Evolutionary conservation across 2,797 vertebrate species (phyloP).

Genomic region (Erpetoichthys calabaricus): DNA sequence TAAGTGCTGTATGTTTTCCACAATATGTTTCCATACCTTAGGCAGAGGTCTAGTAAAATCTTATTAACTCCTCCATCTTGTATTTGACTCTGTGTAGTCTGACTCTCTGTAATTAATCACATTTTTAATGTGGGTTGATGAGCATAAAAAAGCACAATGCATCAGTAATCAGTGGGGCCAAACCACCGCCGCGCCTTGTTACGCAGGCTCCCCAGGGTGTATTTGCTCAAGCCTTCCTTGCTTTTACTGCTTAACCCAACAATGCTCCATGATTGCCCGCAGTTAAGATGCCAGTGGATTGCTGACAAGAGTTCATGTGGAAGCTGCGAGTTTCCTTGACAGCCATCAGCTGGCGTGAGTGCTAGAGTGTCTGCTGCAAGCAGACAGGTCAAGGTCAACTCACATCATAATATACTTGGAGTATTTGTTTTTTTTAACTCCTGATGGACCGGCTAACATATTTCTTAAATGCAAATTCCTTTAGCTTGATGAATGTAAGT

Average conservation of each 20-base stretch:
- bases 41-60: no score
- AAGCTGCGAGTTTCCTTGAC: not conserved
- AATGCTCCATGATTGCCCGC: not conserved
- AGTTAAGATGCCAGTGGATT: not conserved
- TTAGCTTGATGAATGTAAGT: no score
- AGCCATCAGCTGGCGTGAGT: not conserved
- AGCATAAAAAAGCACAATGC: no score
- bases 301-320: not conserved
- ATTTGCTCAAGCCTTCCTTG: not conserved
- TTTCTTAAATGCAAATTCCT: no score
- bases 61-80: no score
- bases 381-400: conserved; percentile 1
- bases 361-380: not conserved
- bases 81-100: no score
- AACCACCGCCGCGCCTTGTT: not conserved
- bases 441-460: no score
- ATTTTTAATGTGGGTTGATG: no score
- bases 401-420: not conserved
- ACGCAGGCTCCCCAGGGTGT: not conserved
- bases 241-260: not conserved
- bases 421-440: not conserved
- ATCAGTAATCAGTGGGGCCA: not conserved
- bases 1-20: no score
- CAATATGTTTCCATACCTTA: no score
- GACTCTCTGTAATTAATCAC: no score